Evolutionary conservation across 2,888 invertebrate genomes (phyloP).

Genomic region (Tachina grossa): DNA sequence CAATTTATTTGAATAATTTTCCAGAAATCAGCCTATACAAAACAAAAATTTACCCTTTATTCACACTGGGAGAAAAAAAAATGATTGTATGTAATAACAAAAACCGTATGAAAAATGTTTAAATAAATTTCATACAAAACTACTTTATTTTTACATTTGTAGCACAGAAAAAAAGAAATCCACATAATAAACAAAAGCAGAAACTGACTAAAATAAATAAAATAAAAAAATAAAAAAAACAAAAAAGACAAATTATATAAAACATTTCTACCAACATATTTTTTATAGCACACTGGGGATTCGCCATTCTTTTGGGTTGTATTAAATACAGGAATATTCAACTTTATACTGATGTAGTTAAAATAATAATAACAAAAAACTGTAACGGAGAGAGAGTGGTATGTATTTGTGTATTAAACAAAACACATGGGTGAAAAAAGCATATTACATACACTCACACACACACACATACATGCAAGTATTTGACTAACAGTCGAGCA

Average conservation of each 20-base stretch:
- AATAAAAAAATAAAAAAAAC: too few relatives aligned
- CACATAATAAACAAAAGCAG: conserved; percentile 34
- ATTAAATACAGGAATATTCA: conserved; percentile 31
- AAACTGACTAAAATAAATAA: conserved; percentile 25
- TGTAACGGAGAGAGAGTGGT: background rate
- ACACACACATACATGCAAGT: background rate
- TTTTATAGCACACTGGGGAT: conserved; percentile 67
- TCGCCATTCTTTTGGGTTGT: conserved; percentile 24
- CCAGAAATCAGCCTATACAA: background rate
- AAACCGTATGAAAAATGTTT: conserved; percentile 29
- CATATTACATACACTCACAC: background rate
- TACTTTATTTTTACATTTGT: conserved; percentile 7
- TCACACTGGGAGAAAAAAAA: background rate
- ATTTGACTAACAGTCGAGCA: background rate
- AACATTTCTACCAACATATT: conserved; percentile 62
- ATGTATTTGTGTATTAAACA: conserved; percentile 1
- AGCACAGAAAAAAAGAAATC: background rate
- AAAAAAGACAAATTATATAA: conserved; percentile 21
- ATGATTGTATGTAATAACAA: background rate
- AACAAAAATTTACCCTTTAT: background rate
- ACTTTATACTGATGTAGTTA: conserved; percentile 14
- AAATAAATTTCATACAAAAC: conserved; percentile 32
- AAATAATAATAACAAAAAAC: conserved; percentile 16
- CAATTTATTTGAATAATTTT: too few relatives aligned
- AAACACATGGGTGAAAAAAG: conserved; percentile 32